Evolutionary conservation across 1,140 invertebrate species (phyloP).

Genomic region (Polypedilum pembai): DNA sequence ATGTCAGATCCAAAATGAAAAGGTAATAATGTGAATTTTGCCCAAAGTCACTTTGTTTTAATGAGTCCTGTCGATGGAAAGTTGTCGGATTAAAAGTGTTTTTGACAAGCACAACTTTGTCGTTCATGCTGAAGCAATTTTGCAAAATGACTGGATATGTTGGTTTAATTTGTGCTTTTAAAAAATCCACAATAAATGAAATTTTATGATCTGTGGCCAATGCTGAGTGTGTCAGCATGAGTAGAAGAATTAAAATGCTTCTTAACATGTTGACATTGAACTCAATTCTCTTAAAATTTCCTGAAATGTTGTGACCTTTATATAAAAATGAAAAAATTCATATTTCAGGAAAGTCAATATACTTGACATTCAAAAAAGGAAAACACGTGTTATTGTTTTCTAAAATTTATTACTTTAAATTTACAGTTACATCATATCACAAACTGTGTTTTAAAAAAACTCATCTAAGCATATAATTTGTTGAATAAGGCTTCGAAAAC

Average conservation of each 20-base stretch:
- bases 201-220: background rate
- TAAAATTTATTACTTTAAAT: no score
- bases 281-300: background rate
- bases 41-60: slow-evolving; percentile 7
- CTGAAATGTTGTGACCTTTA: no score
- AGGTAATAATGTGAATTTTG: slow-evolving; percentile 1
- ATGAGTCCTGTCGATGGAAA: slow-evolving; percentile 2
- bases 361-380: no score
- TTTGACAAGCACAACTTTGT: slow-evolving; percentile 2
- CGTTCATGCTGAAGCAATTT: background rate
- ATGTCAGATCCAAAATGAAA: background rate
- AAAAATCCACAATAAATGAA: background rate
- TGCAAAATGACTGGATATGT: slow-evolving; percentile 3
- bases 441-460: no score
- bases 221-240: no score
- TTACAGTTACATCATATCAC: no score
- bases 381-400: no score
- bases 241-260: background rate
- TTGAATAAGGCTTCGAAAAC: no score
- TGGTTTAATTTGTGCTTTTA: background rate
- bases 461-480: no score
- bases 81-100: background rate
- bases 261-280: background rate
- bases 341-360: no score
- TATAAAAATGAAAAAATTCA: no score